phyloP scores from a whole-genome alignment of 2,888 invertebrate species.

The Drosophila imparisetae region DNA sequence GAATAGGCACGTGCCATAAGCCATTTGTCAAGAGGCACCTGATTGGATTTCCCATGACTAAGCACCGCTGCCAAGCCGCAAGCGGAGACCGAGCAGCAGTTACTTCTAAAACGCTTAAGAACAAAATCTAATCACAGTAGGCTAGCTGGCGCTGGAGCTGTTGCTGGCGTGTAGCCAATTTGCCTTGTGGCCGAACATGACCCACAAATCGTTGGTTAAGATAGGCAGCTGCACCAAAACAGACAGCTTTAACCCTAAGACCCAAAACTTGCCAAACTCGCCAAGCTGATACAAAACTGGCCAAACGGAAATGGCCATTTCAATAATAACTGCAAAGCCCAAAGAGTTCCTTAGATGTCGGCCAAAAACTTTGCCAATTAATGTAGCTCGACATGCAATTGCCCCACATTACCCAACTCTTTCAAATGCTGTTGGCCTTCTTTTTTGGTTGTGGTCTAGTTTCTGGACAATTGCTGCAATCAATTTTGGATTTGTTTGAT shows the following conservation, averaged over 20 bases:
- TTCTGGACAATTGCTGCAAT: neutral
- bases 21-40: constrained; percentile 71
- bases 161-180: constrained; percentile 49
- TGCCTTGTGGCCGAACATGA: constrained; percentile 29
- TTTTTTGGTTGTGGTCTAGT: neutral
- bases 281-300: neutral
- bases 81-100: constrained; percentile 1
- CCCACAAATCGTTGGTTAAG: constrained; percentile 21
- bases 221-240: constrained; percentile 1
- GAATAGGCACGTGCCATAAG: constrained; percentile 71
- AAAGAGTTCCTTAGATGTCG: constrained; percentile 37
- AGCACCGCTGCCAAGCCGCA: constrained; percentile 42
- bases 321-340: constrained; percentile 54
- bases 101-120: constrained; percentile 57
- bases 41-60: constrained; percentile 65
- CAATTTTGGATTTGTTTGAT: neutral
- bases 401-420: constrained; percentile 2
- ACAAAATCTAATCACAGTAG: constrained; percentile 68
- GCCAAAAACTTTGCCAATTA: constrained; percentile 62
- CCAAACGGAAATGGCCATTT: constrained; percentile 34
- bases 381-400: constrained; percentile 21
- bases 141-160: constrained; percentile 35
- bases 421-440: neutral
- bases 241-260: neutral
- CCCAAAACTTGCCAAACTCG: neutral